Conservation (phyloP, 2,888 invertebrate species). For the Abrostola tripartita region DNA sequence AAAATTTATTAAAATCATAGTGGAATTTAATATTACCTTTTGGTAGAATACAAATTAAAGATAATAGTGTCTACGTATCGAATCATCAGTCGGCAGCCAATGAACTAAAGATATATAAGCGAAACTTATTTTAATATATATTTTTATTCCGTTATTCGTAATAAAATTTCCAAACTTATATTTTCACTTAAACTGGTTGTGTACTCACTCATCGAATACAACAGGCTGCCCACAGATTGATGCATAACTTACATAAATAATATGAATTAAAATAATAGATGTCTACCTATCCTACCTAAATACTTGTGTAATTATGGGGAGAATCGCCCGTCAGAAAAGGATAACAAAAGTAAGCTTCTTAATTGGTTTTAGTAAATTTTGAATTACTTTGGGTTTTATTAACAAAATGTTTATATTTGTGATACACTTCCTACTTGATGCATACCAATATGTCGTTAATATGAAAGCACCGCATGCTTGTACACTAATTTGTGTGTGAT, state of each 20-base stretch:
- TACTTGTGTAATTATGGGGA: slow-evolving; percentile 25
- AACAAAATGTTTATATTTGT: slow-evolving; percentile 38
- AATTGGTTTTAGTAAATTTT: slow-evolving; percentile 12
- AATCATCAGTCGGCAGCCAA: slow-evolving; percentile 66
- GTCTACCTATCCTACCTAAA: slow-evolving; percentile 44
- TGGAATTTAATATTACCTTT: slow-evolving; percentile 69
- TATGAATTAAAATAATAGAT: slow-evolving; percentile 46
- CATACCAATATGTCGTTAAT: slow-evolving; percentile 34
- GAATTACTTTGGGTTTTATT: slow-evolving; percentile 25
- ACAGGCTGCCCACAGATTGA: slow-evolving; percentile 64
- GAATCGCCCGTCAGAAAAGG: slow-evolving; percentile 22
- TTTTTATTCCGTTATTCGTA: slow-evolving; percentile 26
- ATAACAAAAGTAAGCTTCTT: slow-evolving; percentile 21
- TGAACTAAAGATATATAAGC: slow-evolving; percentile 36
- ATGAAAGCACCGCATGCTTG: slow-evolving; percentile 64
- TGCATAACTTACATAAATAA: slow-evolving; percentile 47
- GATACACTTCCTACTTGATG: slow-evolving; percentile 25
- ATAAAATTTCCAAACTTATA: slow-evolving; percentile 39
- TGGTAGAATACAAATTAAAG: slow-evolving; percentile 66
- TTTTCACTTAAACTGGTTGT: slow-evolving; percentile 66
- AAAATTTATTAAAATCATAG: slow-evolving; percentile 73
- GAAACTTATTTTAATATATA: slow-evolving; percentile 42
- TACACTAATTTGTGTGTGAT: slow-evolving; percentile 74
- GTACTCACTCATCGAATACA: slow-evolving; percentile 69
- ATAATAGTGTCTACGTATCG: slow-evolving; percentile 59